phyloP scores from a whole-genome alignment of 2,797 vertebrate genomes.

The Amblyopsis hoosieri region DNA sequence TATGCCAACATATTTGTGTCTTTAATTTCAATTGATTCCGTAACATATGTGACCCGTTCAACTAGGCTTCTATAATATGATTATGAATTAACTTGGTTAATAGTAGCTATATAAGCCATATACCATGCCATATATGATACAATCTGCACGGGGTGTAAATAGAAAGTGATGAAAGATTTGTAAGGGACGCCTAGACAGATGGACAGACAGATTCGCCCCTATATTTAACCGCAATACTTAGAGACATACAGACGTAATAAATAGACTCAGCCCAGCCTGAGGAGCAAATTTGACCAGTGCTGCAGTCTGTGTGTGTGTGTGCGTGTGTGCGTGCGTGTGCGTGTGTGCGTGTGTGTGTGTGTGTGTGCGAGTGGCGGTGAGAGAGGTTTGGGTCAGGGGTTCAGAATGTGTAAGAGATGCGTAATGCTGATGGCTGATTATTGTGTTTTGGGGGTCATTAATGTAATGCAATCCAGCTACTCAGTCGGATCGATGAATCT shows the following conservation, averaged over 20 bases:
- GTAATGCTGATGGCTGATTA: conserved; percentile 48
- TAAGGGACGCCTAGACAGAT: conserved; percentile 59
- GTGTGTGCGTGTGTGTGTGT: conserved; percentile 38
- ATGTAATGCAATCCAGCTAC: conserved; percentile 65
- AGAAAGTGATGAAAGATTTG: conserved; percentile 30
- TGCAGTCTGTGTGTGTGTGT: conserved; percentile 28
- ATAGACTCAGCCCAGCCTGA: conserved; percentile 66
- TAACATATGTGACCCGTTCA: neutral
- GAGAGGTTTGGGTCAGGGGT: neutral
- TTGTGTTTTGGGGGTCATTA: conserved; percentile 58
- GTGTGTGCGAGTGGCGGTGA: conserved; percentile 17
- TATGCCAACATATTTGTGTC: too few species aligned
- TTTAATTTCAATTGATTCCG: too few species aligned
- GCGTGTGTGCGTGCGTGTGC: neutral
- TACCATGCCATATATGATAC: too few species aligned
- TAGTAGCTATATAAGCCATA: neutral
- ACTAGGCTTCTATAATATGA: neutral
- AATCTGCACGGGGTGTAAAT: conserved; percentile 2
- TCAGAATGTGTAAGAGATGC: conserved; percentile 5
- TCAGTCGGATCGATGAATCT: conserved; percentile 69
- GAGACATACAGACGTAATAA: conserved; percentile 71
- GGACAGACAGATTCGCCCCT: conserved; percentile 68
- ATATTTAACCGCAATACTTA: conserved; percentile 69
- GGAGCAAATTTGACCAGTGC: conserved; percentile 62
- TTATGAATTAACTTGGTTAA: conserved; percentile 16